Conservation (phyloP, 1,140 invertebrate genomes). For the Temnothorax longispinosus region DNA sequence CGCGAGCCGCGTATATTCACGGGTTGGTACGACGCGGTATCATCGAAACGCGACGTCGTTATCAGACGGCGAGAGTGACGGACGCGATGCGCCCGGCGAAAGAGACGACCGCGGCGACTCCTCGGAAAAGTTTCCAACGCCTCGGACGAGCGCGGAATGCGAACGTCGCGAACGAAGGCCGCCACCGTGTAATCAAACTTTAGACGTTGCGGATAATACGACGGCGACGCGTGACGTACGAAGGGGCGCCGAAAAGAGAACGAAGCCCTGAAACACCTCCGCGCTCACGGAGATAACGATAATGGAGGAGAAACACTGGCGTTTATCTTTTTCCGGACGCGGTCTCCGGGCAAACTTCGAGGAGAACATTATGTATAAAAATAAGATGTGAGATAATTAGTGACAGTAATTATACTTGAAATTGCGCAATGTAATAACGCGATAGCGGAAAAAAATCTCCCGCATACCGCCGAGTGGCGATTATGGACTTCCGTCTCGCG, state of each 20-base stretch:
- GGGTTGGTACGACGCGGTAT: background rate
- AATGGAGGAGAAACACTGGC: background rate
- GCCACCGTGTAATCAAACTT: constrained; percentile 38
- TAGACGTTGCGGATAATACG: constrained; percentile 36
- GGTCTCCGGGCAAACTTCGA: background rate
- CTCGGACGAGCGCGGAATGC: background rate
- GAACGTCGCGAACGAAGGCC: background rate
- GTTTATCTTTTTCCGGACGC: background rate
- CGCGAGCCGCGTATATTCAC: background rate
- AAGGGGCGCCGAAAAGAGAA: background rate
- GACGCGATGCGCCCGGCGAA: too few species aligned
- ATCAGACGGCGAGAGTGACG: background rate
- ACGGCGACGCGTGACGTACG: constrained; percentile 10
- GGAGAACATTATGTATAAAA: constrained; percentile 8
- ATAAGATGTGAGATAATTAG: background rate
- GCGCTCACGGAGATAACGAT: constrained; percentile 5
- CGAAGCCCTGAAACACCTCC: background rate
- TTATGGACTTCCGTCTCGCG: background rate
- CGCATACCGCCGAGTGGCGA: background rate
- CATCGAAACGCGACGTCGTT: background rate
- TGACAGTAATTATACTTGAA: background rate
- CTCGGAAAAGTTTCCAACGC: background rate
- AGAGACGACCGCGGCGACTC: background rate
- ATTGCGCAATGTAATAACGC: background rate
- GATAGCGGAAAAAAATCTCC: background rate